These are phyloP conservation scores for Manacus vitellinus DNA, from an alignment of 2,113 vertebrate species.

Conservation along the genomic window DNA sequence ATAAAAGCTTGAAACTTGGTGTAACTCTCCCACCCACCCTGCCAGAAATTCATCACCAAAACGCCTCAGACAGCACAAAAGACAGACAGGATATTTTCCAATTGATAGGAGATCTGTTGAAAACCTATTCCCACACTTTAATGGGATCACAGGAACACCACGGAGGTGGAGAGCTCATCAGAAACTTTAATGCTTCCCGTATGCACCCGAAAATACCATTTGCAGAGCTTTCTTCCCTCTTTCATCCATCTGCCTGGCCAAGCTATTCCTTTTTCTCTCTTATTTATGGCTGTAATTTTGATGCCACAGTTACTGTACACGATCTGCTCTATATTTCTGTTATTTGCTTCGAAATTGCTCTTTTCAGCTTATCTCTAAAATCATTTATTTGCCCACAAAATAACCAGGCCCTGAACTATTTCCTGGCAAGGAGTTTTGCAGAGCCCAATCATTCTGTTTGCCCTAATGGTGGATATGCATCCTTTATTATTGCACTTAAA, in stretches of 20 bases:
- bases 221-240: neutral
- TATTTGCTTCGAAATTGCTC: conserved; percentile 32
- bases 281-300: conserved; percentile 62
- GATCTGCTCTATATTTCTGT: conserved; percentile 30
- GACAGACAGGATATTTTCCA: neutral
- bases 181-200: neutral
- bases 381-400: conserved; percentile 47
- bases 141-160: neutral
- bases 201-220: conserved; percentile 35
- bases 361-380: conserved; percentile 19
- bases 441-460: neutral
- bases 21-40: neutral
- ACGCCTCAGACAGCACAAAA: neutral
- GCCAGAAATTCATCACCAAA: neutral
- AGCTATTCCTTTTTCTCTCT: conserved; percentile 38
- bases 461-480: neutral
- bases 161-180: neutral
- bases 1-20: neutral
- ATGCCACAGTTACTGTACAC: conserved; percentile 20
- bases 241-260: conserved; percentile 34
- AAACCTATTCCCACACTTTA: neutral
- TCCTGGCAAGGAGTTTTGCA: neutral
- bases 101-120: neutral
- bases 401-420: conserved; percentile 36
- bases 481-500: conserved; percentile 50